Conservation (phyloP, 2,888 invertebrate species). For the Xestia sexstrigata region DNA sequence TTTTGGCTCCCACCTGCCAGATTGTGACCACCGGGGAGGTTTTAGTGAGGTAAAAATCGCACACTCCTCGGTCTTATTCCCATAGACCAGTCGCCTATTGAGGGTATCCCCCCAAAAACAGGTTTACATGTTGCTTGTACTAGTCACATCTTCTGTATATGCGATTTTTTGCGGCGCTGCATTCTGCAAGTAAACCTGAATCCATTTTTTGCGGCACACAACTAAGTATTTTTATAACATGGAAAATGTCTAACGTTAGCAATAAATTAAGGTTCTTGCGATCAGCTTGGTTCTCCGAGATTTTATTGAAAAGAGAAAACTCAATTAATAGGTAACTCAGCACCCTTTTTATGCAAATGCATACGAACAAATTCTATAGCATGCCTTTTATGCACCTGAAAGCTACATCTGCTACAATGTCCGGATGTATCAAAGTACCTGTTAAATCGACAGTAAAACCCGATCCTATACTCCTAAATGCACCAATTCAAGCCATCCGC, state of each 20-base stretch:
- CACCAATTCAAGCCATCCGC: constrained; percentile 7
- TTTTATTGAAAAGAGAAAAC: background rate
- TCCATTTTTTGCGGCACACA: no score
- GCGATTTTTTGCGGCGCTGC: background rate
- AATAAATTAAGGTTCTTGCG: background rate
- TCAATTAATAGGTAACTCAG: background rate
- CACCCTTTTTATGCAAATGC: background rate
- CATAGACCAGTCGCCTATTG: background rate
- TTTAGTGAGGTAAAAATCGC: background rate
- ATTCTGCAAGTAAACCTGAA: background rate
- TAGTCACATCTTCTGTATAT: background rate
- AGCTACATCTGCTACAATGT: background rate
- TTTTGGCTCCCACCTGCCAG: background rate
- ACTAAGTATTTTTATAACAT: background rate
- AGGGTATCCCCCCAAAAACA: background rate
- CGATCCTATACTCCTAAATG: background rate
- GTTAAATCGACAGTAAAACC: constrained; percentile 18
- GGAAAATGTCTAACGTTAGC: background rate
- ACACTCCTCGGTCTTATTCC: background rate
- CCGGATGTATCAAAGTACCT: constrained; percentile 12
- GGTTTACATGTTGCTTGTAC: background rate
- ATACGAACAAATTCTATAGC: background rate
- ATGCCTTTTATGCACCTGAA: background rate
- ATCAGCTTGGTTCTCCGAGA: background rate
- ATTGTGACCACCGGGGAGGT: background rate